Evolutionary conservation across 2,113 vertebrate species (phyloP).

Genomic region (Emberiza fucata): DNA sequence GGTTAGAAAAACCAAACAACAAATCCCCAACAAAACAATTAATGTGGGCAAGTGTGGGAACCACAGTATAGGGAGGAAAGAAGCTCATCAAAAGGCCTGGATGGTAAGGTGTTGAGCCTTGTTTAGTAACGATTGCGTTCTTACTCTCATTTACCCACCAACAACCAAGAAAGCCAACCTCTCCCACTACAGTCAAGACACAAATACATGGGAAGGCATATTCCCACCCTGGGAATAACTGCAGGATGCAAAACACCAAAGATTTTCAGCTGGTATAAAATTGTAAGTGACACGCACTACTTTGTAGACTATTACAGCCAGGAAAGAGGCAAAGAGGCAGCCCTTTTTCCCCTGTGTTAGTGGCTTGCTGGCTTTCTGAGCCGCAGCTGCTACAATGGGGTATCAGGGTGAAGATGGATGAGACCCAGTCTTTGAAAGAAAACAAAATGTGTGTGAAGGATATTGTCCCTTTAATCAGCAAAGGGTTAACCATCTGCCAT

Average conservation of each 20-base stretch:
- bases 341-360: background rate
- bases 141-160: background rate
- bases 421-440: background rate
- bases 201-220: background rate
- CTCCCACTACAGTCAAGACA: background rate
- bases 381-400: background rate
- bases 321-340: background rate
- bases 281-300: background rate
- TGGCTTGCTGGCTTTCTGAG: background rate
- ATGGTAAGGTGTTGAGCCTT: background rate
- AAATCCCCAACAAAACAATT: background rate
- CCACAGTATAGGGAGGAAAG: background rate
- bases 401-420: background rate
- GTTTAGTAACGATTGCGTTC: background rate
- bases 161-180: background rate
- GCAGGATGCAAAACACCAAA: background rate
- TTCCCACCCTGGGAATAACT: background rate
- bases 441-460: background rate
- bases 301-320: background rate
- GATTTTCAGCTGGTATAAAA: background rate
- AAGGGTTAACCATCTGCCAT: background rate
- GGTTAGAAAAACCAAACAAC: background rate
- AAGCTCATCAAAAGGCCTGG: background rate
- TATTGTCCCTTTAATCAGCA: background rate
- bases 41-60: background rate